A percentile compares a stretch with the other conserved stretches of the same genome.
phyloP scores from a whole-genome alignment of 2,888 invertebrate species.

The Caenorhabditis sp. region DNA sequence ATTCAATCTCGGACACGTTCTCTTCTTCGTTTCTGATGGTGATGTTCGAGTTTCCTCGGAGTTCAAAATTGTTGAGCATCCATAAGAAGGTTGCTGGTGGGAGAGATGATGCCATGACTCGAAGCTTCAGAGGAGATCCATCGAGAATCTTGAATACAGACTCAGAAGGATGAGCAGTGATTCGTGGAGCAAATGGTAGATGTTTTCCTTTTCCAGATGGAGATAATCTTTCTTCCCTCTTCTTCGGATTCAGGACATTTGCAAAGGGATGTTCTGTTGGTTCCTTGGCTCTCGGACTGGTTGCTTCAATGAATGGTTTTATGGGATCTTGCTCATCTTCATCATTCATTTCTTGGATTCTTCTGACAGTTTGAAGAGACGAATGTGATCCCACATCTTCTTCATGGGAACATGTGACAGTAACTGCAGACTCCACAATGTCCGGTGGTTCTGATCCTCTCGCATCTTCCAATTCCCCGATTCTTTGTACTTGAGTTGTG shows the following conservation, averaged over 20 bases:
- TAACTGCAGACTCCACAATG: slow-evolving; percentile 73
- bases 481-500: slow-evolving; percentile 65
- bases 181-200: slow-evolving; percentile 75
- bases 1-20: slow-evolving; percentile 71
- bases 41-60: slow-evolving; percentile 68
- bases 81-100: slow-evolving; percentile 80
- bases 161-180: slow-evolving; percentile 71
- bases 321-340: slow-evolving; percentile 45
- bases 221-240: slow-evolving; percentile 46
- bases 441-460: slow-evolving; percentile 71
- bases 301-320: slow-evolving; percentile 60
- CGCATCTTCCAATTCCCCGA: slow-evolving; percentile 66
- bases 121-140: slow-evolving; percentile 69
- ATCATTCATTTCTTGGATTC: slow-evolving; percentile 55
- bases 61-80: slow-evolving; percentile 81
- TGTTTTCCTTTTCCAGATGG: slow-evolving; percentile 54
- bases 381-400: slow-evolving; percentile 61
- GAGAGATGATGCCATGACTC: slow-evolving; percentile 76
- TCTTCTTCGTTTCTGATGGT: slow-evolving; percentile 62
- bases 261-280: slow-evolving; percentile 58
- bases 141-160: slow-evolving; percentile 63
- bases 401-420: slow-evolving; percentile 68
- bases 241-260: slow-evolving; percentile 54
- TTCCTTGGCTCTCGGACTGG: slow-evolving; percentile 44
- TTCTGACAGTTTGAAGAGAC: slow-evolving; percentile 72